phyloP scores from a whole-genome alignment of 2,113 vertebrate species.

The Guaruba guarouba region DNA sequence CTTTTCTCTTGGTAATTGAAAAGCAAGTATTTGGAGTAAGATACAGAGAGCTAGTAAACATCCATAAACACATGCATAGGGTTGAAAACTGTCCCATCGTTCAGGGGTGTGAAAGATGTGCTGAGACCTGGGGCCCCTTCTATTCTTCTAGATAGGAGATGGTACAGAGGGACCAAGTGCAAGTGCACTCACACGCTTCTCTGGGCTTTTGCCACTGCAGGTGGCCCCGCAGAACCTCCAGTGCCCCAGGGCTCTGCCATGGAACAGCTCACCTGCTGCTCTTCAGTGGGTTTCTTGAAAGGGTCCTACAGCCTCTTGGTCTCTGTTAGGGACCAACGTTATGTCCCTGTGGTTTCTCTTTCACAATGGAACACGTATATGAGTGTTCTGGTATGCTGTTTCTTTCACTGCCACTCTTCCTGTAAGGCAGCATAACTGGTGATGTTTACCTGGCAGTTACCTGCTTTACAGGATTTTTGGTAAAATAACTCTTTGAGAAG shows the following conservation, averaged over 20 bases:
- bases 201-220: neutral
- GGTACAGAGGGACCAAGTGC: neutral
- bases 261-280: neutral
- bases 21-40: neutral
- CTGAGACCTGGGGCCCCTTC: neutral
- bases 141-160: neutral
- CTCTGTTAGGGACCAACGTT: neutral
- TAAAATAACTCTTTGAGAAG: slow-evolving; percentile 41
- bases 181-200: rapidly evolving
- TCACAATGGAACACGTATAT: neutral
- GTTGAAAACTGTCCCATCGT: neutral
- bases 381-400: neutral
- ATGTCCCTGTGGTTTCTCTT: neutral
- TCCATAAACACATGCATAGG: rapidly evolving
- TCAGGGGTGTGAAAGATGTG: neutral
- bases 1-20: neutral
- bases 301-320: neutral
- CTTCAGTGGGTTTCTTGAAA: neutral
- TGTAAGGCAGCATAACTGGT: slow-evolving; percentile 51
- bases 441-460: slow-evolving; percentile 11
- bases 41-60: neutral
- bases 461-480: slow-evolving; percentile 53
- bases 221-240: neutral
- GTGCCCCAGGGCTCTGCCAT: neutral
- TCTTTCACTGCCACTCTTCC: slow-evolving; percentile 2